These are phyloP conservation scores for Tetramorium bicarinatum DNA, from an alignment of 2,888 invertebrate species.

Conservation along the genomic window DNA sequence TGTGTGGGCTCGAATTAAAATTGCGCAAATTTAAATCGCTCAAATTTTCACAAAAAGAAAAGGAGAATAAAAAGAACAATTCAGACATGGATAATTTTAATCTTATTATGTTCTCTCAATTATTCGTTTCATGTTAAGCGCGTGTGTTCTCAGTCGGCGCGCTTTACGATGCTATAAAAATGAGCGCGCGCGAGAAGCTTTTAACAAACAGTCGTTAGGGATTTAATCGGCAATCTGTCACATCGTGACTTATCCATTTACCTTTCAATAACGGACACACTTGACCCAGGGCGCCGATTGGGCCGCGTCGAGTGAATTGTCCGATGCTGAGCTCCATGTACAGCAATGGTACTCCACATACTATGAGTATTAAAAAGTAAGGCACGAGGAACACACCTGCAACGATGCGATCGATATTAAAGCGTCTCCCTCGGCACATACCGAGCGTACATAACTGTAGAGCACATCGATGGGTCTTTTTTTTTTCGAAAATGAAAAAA, in stretches of 20 bases:
- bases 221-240: conserved; percentile 38
- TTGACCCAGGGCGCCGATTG: conserved; percentile 96
- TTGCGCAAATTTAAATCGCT: neutral
- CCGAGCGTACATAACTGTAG: neutral
- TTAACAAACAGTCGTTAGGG: neutral
- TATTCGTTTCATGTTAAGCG: conserved; percentile 8
- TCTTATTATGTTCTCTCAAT: neutral
- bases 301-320: conserved; percentile 96
- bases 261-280: conserved; percentile 97
- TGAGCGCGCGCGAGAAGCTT: conserved; percentile 13
- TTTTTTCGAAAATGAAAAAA: neutral
- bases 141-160: neutral
- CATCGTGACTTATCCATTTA: conserved; percentile 81
- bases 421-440: neutral
- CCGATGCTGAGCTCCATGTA: conserved; percentile 98
- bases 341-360: conserved; percentile 96
- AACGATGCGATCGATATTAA: conserved; percentile 47
- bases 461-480: neutral
- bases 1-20: neutral
- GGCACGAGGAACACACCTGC: conserved; percentile 98
- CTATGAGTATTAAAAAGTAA: conserved; percentile 95
- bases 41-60: neutral
- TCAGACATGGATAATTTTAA: neutral
- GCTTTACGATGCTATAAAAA: conserved; percentile 15
- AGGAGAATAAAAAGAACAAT: neutral